A percentile compares a stretch with the other conserved stretches of the same genome.
phyloP scores from a whole-genome alignment of 2,113 vertebrate species.

The Pyxicephalus adspersus region DNA sequence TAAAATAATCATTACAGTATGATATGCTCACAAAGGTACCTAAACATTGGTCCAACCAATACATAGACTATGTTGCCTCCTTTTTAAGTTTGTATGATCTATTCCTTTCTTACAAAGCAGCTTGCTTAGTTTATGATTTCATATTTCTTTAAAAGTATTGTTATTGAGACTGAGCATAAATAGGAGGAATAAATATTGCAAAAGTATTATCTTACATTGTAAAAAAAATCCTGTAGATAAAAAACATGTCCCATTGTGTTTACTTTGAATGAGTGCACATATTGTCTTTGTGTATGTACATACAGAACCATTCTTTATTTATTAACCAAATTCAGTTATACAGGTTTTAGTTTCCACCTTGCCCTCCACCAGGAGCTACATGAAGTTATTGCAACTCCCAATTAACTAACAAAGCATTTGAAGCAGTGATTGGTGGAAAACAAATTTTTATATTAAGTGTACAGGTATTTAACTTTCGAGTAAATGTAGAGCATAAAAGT shows the following conservation, averaged over 20 bases:
- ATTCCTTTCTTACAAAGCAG: background rate
- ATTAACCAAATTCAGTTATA: constrained; percentile 59
- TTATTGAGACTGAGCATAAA: constrained; percentile 40
- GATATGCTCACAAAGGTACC: background rate
- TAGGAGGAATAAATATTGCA: constrained; percentile 4
- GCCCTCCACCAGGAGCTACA: constrained; percentile 76
- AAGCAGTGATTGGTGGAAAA: constrained; percentile 75
- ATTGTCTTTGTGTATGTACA: constrained; percentile 65
- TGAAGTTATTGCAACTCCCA: background rate
- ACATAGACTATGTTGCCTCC: too few species aligned
- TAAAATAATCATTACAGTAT: background rate
- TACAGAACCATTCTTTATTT: constrained; percentile 69
- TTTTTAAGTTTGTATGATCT: too few species aligned
- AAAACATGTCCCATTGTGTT: constrained; percentile 66
- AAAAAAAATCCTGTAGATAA: background rate
- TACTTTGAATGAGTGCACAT: constrained; percentile 72
- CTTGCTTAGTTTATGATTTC: constrained; percentile 45
- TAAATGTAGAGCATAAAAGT: too few species aligned
- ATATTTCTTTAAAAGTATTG: constrained; percentile 59
- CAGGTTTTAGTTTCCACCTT: constrained; percentile 29
- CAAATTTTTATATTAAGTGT: constrained; percentile 32
- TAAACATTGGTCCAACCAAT: background rate
- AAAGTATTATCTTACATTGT: too few species aligned
- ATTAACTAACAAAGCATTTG: background rate
- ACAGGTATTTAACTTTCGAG: constrained; percentile 73